A percentile compares a stretch with the other conserved stretches of the same genome.
These are phyloP conservation scores for Aurelia coerulea DNA, from an alignment of 30 jellyfish, hydroid and myxozoan genomes.

Conservation along the genomic window DNA sequence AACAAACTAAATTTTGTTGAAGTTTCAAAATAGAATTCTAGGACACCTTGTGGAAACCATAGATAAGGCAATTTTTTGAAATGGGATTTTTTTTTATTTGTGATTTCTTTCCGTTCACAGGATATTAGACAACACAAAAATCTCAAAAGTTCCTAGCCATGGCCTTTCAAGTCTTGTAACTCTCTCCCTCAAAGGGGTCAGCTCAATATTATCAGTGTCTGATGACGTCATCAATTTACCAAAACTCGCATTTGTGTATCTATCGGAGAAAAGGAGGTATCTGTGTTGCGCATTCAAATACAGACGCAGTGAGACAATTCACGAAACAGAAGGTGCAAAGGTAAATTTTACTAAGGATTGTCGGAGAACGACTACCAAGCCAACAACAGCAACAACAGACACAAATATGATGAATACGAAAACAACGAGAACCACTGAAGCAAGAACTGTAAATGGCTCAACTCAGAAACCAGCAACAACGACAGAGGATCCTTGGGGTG, in stretches of 20 bases:
- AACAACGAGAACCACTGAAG: neutral
- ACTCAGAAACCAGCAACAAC: slow-evolving; percentile 34
- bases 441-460: slow-evolving; percentile 17
- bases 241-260: slow-evolving; percentile 53
- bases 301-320: slow-evolving; percentile 39
- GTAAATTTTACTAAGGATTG: slow-evolving; percentile 43
- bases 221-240: slow-evolving; percentile 79
- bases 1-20: no score
- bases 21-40: no score
- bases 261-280: slow-evolving; percentile 80
- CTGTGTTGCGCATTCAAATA: slow-evolving; percentile 92
- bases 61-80: neutral
- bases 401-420: neutral
- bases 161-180: slow-evolving; percentile 63
- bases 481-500: slow-evolving; percentile 60
- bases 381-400: slow-evolving; percentile 45
- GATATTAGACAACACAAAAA: slow-evolving; percentile 44
- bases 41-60: no score
- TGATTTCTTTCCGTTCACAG: slow-evolving; percentile 34
- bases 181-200: slow-evolving; percentile 60
- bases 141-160: slow-evolving; percentile 65
- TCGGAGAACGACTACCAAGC: neutral
- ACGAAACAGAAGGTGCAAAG: neutral
- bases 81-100: no score
- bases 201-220: slow-evolving; percentile 55